Evolutionary conservation across 2,888 invertebrate species (phyloP), one percentile per base, ranked within the genome.

Genomic region (Lapara coniferarum): DNA sequence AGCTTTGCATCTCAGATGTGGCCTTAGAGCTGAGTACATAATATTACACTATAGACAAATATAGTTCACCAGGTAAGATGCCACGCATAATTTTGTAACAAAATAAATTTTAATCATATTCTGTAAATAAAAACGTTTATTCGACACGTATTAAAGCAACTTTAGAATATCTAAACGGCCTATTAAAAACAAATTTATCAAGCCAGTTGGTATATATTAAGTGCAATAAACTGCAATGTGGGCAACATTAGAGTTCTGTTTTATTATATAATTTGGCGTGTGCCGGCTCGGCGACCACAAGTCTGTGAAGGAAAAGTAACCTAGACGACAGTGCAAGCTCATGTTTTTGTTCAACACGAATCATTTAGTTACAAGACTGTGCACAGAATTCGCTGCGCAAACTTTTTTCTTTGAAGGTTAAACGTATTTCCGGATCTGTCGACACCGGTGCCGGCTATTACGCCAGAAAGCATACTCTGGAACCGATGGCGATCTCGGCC

Each of bases 331-430:
- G 14, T 52, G 52, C 59, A 63, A 49, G 49, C 49, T 49, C 19
- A 46, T 16, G 56, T 56, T 56, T 67, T 55, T 55, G 19, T 59
- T 66, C 70, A 69, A 71, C 70, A 68, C 73, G 63, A 72, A 75
- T 70, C 75, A 75, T 70, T 49, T 49, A 73, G 69, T 70, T 73
- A 55, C 13, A 69, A 69, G 56, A 55, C 53, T 69, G 57, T 74
- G 72, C 73, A 77, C 72, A 74, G 74, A 80, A 79, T 78, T 79
- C 72, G 79, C 74, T 72, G 76, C 75, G 84, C 80, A 75, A 79
- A 82, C 81, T 82, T 82, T 84, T 85, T 85, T 81, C 77, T 76
- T 76, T 75, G 80, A 83, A 86, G 85, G 86, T 82, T 78, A 81
- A 16, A 71, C 71, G 75, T 81, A 73, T 81, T 86, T 86, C 85